Conservation (phyloP, 2,888 invertebrate species). For the Perizoma affinitatum region DNA sequence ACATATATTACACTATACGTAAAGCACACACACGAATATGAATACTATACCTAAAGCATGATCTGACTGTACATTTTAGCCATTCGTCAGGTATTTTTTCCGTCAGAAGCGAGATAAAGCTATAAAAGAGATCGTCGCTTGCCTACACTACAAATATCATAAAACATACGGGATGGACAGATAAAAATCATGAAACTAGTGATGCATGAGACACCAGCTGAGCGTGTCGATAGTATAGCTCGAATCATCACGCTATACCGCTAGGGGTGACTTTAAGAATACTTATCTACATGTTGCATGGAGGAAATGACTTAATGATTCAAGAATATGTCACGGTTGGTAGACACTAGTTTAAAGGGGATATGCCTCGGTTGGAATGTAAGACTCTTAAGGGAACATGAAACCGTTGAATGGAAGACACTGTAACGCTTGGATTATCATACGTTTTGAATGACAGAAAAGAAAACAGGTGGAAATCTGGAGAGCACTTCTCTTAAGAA, state of each 20-base stretch:
- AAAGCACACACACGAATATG: too few relatives aligned
- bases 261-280: conserved; percentile 18
- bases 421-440: conserved; percentile 26
- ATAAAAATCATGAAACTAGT: conserved; percentile 27
- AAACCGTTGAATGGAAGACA: conserved; percentile 16
- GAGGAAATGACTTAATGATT: conserved; percentile 27
- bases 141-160: background rate
- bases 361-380: conserved; percentile 15
- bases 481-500: too few relatives aligned
- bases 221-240: conserved; percentile 34
- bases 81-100: too few relatives aligned
- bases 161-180: conserved; percentile 21
- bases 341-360: background rate
- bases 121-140: background rate
- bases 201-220: conserved; percentile 31
- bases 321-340: conserved; percentile 15
- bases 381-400: conserved; percentile 22
- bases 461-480: background rate
- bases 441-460: conserved; percentile 29
- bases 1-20: too few relatives aligned
- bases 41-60: too few relatives aligned
- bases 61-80: too few relatives aligned
- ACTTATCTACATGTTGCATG: conserved; percentile 18
- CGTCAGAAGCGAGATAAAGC: too few relatives aligned
- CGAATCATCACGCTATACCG: conserved; percentile 27